Base-by-base conservation (phyloP, 2,797 vertebrate genomes). In the Lepus oiostolus region DNA sequence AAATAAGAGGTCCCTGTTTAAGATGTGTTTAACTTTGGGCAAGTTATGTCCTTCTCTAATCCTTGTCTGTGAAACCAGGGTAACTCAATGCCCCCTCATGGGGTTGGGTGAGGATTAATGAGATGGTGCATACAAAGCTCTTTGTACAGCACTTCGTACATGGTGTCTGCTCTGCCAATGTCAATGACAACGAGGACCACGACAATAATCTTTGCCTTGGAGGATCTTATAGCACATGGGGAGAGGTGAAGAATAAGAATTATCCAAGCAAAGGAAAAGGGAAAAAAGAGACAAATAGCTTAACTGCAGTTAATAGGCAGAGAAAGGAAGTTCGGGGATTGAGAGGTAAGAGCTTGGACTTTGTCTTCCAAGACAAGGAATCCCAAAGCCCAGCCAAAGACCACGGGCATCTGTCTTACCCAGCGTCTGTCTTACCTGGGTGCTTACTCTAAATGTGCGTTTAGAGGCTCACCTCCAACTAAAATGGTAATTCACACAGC, bases 221-320 rank as follows among this genome's bases (percentile, higher is more conserved):
- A 80, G 63, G 62, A 72, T 4, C 38, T 92, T 65, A 47, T 50
- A 47, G 32, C 70, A 85, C 86, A 88, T 88, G 74, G 42, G 22
- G 28, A 94, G 32, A 90, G 7, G 77, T 38, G 14, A 74, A 88
- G 72, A 86, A 63, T 72, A 89, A 68, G 67, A 74, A 30, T 62
- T 90, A 70, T 32, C 16, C 22, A 86, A 30, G 30, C 68, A 42
- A 82, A 82, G 87, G 95, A 50, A 85, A n/a, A 72, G 30, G 52
- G 62, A 35, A 91, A 94, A 92, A 50, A 21, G 21, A 95, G 42
- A 75, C 22, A 42, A 80, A 8, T 4, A 67, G 32, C 76, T 89
- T 50, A 63, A 82, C 30, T 74, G 65, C 74, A 90, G 83, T 74
- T 50, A 47, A 82, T 76, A 54, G 60, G 8, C 12, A 52, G 47